These are phyloP conservation scores for Porites lobata DNA, from an alignment of 92 coral and sea anemone species.

Conservation along the genomic window DNA sequence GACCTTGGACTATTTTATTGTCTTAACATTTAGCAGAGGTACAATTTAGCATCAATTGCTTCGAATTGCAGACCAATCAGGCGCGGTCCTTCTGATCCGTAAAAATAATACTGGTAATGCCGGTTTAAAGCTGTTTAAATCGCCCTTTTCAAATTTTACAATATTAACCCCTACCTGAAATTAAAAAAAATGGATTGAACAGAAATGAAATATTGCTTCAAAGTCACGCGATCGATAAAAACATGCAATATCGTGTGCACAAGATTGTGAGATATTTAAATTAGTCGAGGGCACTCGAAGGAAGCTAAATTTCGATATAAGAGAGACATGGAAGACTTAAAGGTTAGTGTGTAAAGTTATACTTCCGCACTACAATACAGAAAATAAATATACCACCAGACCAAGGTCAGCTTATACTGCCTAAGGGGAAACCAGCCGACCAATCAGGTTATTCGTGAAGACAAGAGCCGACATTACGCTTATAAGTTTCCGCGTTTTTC, in stretches of 20 bases:
- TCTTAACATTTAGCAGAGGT: not conserved
- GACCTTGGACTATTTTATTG: too few species aligned
- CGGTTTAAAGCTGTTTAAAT: slow-evolving; percentile 18
- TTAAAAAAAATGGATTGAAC: not conserved
- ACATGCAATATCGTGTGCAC: slow-evolving; percentile 30
- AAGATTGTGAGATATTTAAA: not conserved
- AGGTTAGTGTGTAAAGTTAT: not conserved
- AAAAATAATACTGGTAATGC: not conserved
- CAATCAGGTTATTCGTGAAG: not conserved
- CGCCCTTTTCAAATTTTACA: not conserved
- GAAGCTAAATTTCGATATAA: too few species aligned
- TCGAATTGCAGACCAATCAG: not conserved
- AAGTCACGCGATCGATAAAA: slow-evolving; percentile 7
- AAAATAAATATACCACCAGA: too few species aligned
- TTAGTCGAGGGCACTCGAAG: not conserved
- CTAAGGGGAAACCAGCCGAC: not conserved
- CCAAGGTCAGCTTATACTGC: slow-evolving; percentile 1
- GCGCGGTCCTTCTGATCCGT: slow-evolving; percentile 19
- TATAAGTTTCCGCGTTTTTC: slow-evolving; percentile 12
- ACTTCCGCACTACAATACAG: too few species aligned
- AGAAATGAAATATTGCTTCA: not conserved
- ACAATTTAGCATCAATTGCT: not conserved
- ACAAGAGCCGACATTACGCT: not conserved
- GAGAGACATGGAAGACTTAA: not conserved
- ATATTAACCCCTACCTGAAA: slow-evolving; percentile 9